phyloP scores from a whole-genome alignment of 2,113 vertebrate species.

The Dicerorhinus sumatrensis region DNA sequence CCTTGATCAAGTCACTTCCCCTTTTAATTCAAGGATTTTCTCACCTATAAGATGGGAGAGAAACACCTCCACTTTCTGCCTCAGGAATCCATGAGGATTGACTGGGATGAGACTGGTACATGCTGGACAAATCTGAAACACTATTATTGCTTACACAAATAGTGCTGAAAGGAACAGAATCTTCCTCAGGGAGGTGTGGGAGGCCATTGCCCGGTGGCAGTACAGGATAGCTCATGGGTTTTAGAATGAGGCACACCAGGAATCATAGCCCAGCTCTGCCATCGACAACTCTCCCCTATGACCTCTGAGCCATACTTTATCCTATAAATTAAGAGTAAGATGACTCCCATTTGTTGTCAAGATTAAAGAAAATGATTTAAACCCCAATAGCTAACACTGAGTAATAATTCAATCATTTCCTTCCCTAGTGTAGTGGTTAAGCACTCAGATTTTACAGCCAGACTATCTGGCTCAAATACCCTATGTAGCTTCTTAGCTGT shows the following conservation, averaged over 20 bases:
- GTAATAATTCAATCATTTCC: neutral
- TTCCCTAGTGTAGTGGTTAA: neutral
- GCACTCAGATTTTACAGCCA: accelerated
- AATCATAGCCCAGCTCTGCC: neutral
- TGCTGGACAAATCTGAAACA: neutral
- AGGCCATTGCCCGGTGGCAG: accelerated
- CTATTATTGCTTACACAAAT: accelerated
- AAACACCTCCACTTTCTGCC: neutral
- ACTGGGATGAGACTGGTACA: accelerated
- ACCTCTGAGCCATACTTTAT: neutral
- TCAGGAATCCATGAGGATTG: neutral
- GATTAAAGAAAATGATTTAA: neutral
- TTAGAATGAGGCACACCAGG: neutral
- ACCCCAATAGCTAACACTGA: neutral
- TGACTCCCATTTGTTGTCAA: neutral
- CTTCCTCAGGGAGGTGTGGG: neutral
- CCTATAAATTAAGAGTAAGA: neutral
- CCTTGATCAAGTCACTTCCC: constrained; percentile 49
- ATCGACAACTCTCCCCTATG: neutral
- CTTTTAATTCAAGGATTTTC: neutral
- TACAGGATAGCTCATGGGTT: accelerated
- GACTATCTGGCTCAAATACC: neutral
- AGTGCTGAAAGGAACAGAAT: neutral
- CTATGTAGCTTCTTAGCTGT: neutral
- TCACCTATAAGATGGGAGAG: neutral